These are phyloP conservation scores for Ganaspis sp. DNA, from an alignment of 1,140 invertebrate species.

Conservation along the genomic window DNA sequence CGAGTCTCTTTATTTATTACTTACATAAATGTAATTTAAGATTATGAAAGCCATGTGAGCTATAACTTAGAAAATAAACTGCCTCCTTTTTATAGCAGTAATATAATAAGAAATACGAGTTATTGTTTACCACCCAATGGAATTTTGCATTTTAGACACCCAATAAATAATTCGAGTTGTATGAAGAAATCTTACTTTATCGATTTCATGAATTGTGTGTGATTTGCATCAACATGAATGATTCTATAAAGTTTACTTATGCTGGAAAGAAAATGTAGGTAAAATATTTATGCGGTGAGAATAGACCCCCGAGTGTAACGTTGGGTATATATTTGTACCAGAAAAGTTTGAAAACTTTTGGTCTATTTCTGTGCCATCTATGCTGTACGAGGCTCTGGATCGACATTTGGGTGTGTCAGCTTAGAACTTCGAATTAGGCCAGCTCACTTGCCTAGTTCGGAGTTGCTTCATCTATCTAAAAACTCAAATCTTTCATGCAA, in stretches of 20 bases:
- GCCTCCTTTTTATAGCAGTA: neutral
- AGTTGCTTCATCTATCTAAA: neutral
- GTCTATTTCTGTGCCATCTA: neutral
- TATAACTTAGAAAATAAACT: slow-evolving; percentile 12
- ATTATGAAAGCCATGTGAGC: neutral
- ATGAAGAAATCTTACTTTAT: neutral
- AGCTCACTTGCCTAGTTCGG: neutral
- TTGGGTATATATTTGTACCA: neutral
- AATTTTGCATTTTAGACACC: neutral
- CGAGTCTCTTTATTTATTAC: slow-evolving; percentile 20
- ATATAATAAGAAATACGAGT: slow-evolving; percentile 6
- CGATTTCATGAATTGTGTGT: neutral
- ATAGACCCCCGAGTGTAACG: neutral
- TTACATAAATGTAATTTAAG: slow-evolving; percentile 26
- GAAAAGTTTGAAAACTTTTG: slow-evolving; percentile 4
- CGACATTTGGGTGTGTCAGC: slow-evolving; percentile 19
- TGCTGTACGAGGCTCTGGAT: neutral
- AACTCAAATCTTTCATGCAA: slow-evolving; percentile 3
- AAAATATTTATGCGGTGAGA: neutral
- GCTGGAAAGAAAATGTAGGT: neutral
- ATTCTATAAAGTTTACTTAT: neutral
- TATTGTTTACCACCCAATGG: slow-evolving; percentile 6
- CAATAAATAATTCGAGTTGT: neutral
- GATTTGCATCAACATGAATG: too few relatives aligned
- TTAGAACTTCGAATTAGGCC: slow-evolving; percentile 8